A percentile compares a stretch with the other conserved stretches of the same genome.
Conservation (phyloP, 2,113 vertebrate species). For the Glaucidium brasilianum region DNA sequence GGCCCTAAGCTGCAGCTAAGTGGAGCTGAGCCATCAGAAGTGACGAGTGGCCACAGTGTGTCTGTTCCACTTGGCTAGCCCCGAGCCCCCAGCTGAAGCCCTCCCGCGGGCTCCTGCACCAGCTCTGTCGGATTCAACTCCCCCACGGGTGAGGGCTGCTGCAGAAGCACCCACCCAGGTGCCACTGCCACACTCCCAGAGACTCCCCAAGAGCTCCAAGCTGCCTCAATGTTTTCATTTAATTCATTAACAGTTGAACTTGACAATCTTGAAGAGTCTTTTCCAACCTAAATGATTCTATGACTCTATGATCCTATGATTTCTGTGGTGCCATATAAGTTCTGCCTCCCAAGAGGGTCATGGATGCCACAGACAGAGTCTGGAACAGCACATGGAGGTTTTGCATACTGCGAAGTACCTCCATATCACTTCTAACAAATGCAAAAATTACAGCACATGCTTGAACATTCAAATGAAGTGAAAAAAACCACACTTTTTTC, state of each 20-base stretch:
- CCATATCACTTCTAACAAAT: fast-evolving
- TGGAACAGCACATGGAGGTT: not conserved
- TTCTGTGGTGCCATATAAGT: fast-evolving
- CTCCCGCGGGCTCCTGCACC: fast-evolving
- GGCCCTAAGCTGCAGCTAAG: not conserved
- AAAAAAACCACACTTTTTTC: not conserved
- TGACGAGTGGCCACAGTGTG: not conserved
- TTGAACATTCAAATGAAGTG: not conserved
- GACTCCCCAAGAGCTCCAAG: not conserved
- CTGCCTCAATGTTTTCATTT: fast-evolving
- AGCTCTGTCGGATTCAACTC: not conserved
- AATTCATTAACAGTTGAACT: too few relatives aligned
- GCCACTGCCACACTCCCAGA: fast-evolving
- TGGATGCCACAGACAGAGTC: not conserved
- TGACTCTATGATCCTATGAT: too few relatives aligned
- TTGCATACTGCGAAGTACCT: not conserved
- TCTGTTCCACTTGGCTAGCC: not conserved
- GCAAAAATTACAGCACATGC: not conserved
- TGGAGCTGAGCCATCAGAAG: not conserved
- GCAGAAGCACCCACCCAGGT: not conserved
- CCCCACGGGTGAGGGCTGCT: not conserved
- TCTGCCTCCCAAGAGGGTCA: not conserved
- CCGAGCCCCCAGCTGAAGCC: not conserved
- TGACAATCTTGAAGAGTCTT: too few relatives aligned
- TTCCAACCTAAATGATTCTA: too few relatives aligned